Base-by-base conservation (phyloP, 1,140 invertebrate genomes). In the Musca vetustissima region DNA sequence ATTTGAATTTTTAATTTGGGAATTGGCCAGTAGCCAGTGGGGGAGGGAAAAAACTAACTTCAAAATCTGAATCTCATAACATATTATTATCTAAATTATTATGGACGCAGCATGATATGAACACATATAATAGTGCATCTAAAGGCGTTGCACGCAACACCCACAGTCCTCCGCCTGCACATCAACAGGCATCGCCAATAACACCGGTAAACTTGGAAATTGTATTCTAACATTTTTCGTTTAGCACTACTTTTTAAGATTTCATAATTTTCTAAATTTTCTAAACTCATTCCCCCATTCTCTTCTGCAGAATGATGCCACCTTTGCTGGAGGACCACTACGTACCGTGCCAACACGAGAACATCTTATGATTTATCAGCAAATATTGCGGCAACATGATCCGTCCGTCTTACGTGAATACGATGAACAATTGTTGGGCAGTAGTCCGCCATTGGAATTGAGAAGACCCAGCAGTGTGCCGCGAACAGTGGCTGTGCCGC, bases 161-260 rank as follows among this genome's bases (percentile, higher is more conserved):
- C 67, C 88, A 89, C 84, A 91, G 89, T 83, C 90, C 91, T 73
- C 91, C 90, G 76, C 91, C 91, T 74, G 91, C 92, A 72, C 91
- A 93, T 83, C 90, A 91, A 86, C 91, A 92, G 83, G 88, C 87
- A 84, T 91, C 91, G 82, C 89, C 90, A 73, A 86, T 89, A 83
- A 89, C 89, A 82, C 89, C 90, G 90, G 91, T 92, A 88, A 87
- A 78, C 69, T 72, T 66, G 22, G 28, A 65, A 65, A 28, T 28
- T n/a, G n/a, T n/a, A n/a, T n/a, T n/a, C n/a, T n/a, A n/a, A n/a
- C n/a, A n/a, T n/a, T n/a, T n/a, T n/a, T n/a, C 11, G 11, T 43
- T 43, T 43, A 43, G 6, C 36, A 43, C 6, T 8, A 43, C 6
- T 49, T 49, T 32, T 68, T 19, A 61, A 59, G 48, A 59, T 32